Evolutionary conservation across 2,888 invertebrate genomes (phyloP).

Genomic region (Mythimna ferrago): DNA sequence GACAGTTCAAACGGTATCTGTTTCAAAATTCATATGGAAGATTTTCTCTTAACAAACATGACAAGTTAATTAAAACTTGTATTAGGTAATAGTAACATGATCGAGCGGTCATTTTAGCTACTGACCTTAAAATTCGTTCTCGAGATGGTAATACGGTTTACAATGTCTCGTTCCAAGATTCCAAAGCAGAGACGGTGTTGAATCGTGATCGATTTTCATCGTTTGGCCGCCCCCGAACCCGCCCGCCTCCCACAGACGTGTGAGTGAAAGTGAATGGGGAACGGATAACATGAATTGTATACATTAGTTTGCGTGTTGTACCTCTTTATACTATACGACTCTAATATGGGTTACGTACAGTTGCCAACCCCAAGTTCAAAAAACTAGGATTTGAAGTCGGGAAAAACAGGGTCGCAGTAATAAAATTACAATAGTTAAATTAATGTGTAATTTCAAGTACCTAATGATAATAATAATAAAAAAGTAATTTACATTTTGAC

Average conservation of each 20-base stretch:
- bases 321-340: not conserved
- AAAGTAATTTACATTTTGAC: too few relatives aligned
- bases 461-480: too few relatives aligned
- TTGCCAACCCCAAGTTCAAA: too few relatives aligned
- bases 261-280: conserved; percentile 39
- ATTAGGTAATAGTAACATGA: not conserved
- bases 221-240: conserved; percentile 45
- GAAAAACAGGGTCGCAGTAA: too few relatives aligned
- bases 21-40: too few relatives aligned
- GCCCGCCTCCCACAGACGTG: conserved; percentile 26
- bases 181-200: conserved; percentile 44
- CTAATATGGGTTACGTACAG: conserved; percentile 5
- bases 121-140: not conserved
- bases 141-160: conserved; percentile 7
- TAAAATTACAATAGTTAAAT: too few relatives aligned
- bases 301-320: conserved; percentile 37
- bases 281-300: conserved; percentile 48
- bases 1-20: too few relatives aligned
- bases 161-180: conserved; percentile 14
- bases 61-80: too few relatives aligned
- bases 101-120: not conserved
- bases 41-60: too few relatives aligned
- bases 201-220: conserved; percentile 67
- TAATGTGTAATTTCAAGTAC: too few relatives aligned
- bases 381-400: too few relatives aligned